Conservation (phyloP, 2,888 invertebrate species). For the Rhynchonema sp. region DNA sequence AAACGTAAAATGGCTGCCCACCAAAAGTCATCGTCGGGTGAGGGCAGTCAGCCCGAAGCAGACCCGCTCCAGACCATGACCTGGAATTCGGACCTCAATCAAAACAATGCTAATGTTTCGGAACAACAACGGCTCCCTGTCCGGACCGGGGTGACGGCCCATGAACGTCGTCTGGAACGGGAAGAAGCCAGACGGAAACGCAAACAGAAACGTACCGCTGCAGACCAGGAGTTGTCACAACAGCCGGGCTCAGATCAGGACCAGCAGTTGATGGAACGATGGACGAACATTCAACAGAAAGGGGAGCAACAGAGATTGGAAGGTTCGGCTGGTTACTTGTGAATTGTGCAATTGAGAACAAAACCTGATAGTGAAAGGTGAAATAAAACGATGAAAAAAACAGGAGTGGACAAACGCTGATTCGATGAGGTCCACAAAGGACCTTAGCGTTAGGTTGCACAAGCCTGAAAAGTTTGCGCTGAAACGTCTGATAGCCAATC, state of each 20-base stretch:
- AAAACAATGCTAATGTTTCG: neutral
- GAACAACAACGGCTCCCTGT: neutral
- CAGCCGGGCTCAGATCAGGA: conserved; percentile 20
- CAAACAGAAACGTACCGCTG: conserved; percentile 16
- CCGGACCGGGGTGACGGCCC: neutral
- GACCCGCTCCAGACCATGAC: no score
- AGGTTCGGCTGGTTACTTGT: neutral
- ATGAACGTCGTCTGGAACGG: neutral
- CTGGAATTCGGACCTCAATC: no score
- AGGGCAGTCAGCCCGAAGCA: neutral
- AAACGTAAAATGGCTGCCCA: neutral
- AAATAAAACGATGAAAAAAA: neutral
- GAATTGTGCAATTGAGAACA: neutral
- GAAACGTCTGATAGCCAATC: no score
- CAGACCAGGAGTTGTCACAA: no score
- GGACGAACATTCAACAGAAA: conserved; percentile 27
- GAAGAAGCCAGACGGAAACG: conserved; percentile 14
- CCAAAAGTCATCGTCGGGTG: neutral
- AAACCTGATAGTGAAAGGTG: neutral
- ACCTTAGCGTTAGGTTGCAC: no score
- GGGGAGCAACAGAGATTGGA: conserved; percentile 2
- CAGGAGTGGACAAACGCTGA: neutral
- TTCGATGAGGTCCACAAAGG: no score
- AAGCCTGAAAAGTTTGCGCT: no score
- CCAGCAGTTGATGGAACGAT: conserved; percentile 25